A percentile compares a stretch with the other conserved stretches of the same genome.
These are phyloP conservation scores for Sebastes vulpes DNA, from an alignment of 2,797 vertebrate genomes.

Conservation along the genomic window DNA sequence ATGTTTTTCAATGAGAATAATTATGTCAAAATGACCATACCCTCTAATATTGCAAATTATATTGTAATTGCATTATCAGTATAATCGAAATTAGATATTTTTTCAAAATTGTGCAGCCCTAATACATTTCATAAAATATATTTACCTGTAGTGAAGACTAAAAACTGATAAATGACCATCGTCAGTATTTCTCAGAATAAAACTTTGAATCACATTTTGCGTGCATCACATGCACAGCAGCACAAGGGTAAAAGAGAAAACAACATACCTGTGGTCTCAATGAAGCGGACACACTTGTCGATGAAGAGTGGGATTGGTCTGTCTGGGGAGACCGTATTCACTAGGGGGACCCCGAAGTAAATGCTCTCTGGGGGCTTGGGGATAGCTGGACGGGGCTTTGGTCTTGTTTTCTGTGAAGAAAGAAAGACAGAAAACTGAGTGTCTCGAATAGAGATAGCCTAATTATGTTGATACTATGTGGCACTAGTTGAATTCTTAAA, in stretches of 20 bases:
- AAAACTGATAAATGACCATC: neutral
- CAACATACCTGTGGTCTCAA: constrained; percentile 92
- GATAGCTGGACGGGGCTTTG: constrained; percentile 92
- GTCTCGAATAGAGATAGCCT: neutral
- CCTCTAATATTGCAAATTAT: too few relatives aligned
- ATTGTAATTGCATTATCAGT: too few relatives aligned
- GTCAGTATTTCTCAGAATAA: neutral
- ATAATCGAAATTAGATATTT: too few relatives aligned
- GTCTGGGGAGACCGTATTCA: constrained; percentile 90
- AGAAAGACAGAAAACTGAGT: constrained; percentile 6
- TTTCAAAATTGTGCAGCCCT: too few relatives aligned
- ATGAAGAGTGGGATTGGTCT: constrained; percentile 96
- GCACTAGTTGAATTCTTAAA: neutral
- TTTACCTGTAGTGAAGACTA: neutral
- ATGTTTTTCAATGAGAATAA: too few relatives aligned
- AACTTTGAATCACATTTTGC: neutral
- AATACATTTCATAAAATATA: neutral
- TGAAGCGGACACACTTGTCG: constrained; percentile 96
- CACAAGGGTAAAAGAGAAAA: neutral
- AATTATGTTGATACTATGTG: neutral
- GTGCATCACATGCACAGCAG: neutral
- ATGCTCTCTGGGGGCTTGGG: constrained; percentile 93
- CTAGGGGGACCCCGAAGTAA: constrained; percentile 94
- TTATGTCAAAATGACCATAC: too few relatives aligned
- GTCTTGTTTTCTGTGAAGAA: constrained; percentile 90